Evolutionary conservation across 2,888 invertebrate species (phyloP).

Genomic region (Pardosa pseudoannulata): DNA sequence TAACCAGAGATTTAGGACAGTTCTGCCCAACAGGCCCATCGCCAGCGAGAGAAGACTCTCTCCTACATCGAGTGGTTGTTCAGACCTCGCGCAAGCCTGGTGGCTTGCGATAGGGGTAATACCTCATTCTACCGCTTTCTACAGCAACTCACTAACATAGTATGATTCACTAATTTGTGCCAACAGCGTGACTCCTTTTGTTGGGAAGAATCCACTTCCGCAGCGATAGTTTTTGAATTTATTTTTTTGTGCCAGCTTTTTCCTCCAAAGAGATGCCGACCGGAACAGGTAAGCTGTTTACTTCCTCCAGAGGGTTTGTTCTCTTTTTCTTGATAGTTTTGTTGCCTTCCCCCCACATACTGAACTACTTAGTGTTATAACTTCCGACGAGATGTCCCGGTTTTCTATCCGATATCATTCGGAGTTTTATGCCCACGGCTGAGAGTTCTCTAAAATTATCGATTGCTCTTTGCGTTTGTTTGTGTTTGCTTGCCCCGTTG

Average conservation of each 20-base stretch:
- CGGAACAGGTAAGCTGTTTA: slow-evolving; percentile 70
- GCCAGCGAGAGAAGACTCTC: not conserved
- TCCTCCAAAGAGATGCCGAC: slow-evolving; percentile 55
- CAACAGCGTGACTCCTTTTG: slow-evolving; percentile 21
- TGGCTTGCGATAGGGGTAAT: slow-evolving; percentile 47
- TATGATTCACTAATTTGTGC: not conserved
- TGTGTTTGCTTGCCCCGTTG: slow-evolving; percentile 27
- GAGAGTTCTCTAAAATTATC: slow-evolving; percentile 17
- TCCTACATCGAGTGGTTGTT: not conserved
- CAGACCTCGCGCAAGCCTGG: slow-evolving; percentile 41
- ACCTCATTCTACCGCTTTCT: not conserved
- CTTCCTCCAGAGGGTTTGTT: slow-evolving; percentile 54
- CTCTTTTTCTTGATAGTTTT: slow-evolving; percentile 56
- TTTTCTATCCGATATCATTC: slow-evolving; percentile 40
- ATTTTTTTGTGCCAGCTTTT: slow-evolving; percentile 15
- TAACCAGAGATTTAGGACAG: slow-evolving; percentile 33
- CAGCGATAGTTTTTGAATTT: slow-evolving; percentile 20
- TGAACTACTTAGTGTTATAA: slow-evolving; percentile 43
- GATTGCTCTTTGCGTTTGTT: slow-evolving; percentile 38
- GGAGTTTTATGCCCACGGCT: slow-evolving; percentile 14
- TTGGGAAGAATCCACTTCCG: slow-evolving; percentile 41
- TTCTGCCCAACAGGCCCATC: not conserved
- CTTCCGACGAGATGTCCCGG: slow-evolving; percentile 28
- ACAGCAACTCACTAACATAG: not conserved
- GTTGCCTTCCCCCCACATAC: slow-evolving; percentile 38